Evolutionary conservation across 2,113 vertebrate species (phyloP), one percentile per base, ranked within the genome.

Genomic region (Benitochromis conjunctus): DNA sequence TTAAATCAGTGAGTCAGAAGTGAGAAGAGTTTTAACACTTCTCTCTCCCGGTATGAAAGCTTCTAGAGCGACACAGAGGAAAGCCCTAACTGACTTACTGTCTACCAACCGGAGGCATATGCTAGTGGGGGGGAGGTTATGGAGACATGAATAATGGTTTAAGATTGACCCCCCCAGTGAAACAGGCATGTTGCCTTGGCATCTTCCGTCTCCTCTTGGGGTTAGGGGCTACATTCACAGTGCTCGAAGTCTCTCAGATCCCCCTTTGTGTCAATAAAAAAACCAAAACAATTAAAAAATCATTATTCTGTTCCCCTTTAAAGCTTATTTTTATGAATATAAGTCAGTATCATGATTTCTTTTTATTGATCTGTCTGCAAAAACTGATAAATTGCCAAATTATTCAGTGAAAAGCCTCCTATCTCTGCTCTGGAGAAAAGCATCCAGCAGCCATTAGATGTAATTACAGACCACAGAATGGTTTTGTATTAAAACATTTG

Each of bases 1-100:
- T 97, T 97, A 97, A 96, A 97, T 96, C 86, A 95, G 96, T 98
- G 98, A 98, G 96, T 98, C 98, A 98, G 96, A 98, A 96, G 97
- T 99, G 98, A 97, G 98, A 99, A 94, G 95, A 98, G 96, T 99
- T 98, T 99, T 99, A 97, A 97, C 98, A 99, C 98, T 97, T 97
- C 96, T 95, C 95, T 91, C 95, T 95, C 93, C 92, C 53, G 87
- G 94, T 97, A 97, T 95, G 96, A 97, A 96, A 94, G 94, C 96
- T 95, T 96, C 95, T 96, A 95, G 93, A 96, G 96, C 95, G 94
- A 96, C 34, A 86, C 93, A 94, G 88, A 95, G 95, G 94, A 96
- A 36, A 89, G 94, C 91, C 36, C 89, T 88, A 91, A 94, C 89
- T 94, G 94, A 95, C 94, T 91, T 95, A 91, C 91, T 92, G 91